Percentiles rank a stretch among this genome's conserved stretches.
phyloP scores from a whole-genome alignment of 2,113 vertebrate genomes.

The Argyrosomus japonicus region DNA sequence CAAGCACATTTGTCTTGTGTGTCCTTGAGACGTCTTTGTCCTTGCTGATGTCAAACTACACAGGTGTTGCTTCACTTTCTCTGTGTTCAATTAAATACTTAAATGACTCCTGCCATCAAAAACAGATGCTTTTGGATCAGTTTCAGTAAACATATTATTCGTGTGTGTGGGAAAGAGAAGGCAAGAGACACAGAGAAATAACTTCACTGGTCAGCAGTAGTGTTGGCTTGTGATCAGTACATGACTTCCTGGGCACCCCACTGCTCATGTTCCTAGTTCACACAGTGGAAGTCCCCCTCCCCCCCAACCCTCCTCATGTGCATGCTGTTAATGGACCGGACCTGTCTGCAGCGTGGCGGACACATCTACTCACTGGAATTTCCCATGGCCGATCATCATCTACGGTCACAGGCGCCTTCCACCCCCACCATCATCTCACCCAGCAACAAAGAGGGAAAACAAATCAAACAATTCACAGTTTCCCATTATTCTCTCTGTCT shows the following conservation, averaged over 20 bases:
- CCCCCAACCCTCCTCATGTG: background rate
- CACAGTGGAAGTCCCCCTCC: slow-evolving; percentile 55
- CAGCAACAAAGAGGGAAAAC: slow-evolving; percentile 70
- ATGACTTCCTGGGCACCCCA: slow-evolving; percentile 25
- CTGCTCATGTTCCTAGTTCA: slow-evolving; percentile 44
- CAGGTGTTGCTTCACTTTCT: slow-evolving; percentile 42
- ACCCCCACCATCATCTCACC: slow-evolving; percentile 50
- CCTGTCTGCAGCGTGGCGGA: slow-evolving; percentile 53
- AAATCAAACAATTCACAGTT: slow-evolving; percentile 85
- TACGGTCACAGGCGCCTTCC: slow-evolving; percentile 69
- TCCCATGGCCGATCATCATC: slow-evolving; percentile 80
- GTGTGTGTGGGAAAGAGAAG: slow-evolving; percentile 12
- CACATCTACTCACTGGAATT: slow-evolving; percentile 63
- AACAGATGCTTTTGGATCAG: slow-evolving; percentile 60
- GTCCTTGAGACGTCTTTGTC: slow-evolving; percentile 24
- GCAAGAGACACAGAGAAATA: background rate
- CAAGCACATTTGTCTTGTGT: background rate
- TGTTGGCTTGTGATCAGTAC: slow-evolving; percentile 14
- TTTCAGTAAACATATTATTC: slow-evolving; percentile 8
- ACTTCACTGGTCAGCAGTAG: background rate
- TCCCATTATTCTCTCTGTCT: slow-evolving; percentile 85
- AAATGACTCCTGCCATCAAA: slow-evolving; percentile 65
- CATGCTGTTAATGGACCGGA: slow-evolving; percentile 66
- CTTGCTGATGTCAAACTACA: background rate
- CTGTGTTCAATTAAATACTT: slow-evolving; percentile 64